These are phyloP conservation scores for Micrasema longulum DNA, from an alignment of 1,140 invertebrate genomes.

Conservation along the genomic window DNA sequence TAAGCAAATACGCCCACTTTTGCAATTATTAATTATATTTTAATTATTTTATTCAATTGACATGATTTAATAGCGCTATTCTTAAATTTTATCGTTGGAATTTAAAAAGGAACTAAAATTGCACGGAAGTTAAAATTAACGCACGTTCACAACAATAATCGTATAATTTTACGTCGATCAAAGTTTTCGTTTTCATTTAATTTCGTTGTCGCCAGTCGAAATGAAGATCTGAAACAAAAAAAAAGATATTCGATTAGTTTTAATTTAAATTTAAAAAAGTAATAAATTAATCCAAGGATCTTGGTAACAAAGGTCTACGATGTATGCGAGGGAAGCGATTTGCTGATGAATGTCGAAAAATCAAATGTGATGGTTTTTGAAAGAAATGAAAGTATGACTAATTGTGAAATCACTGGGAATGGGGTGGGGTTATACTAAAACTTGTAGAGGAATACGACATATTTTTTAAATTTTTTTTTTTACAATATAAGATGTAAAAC, in stretches of 20 bases:
- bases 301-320: no score
- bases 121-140: neutral
- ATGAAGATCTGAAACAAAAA: slow-evolving; percentile 7
- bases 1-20: neutral
- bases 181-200: neutral
- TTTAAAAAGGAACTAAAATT: slow-evolving; percentile 1
- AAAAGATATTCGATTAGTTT: neutral
- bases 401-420: no score
- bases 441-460: no score
- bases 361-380: no score
- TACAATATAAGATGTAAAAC: no score
- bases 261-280: no score
- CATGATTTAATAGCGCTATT: neutral
- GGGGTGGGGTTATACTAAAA: no score
- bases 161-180: neutral
- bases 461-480: no score
- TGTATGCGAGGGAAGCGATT: no score
- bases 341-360: no score
- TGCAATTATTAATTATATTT: neutral
- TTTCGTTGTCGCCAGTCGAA: slow-evolving; percentile 10
- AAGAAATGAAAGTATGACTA: no score
- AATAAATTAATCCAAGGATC: no score
- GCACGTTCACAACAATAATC: neutral
- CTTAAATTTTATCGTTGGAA: neutral
- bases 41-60: neutral